Conservation (phyloP, 2,113 vertebrate genomes). For the Symphodus melops region DNA sequence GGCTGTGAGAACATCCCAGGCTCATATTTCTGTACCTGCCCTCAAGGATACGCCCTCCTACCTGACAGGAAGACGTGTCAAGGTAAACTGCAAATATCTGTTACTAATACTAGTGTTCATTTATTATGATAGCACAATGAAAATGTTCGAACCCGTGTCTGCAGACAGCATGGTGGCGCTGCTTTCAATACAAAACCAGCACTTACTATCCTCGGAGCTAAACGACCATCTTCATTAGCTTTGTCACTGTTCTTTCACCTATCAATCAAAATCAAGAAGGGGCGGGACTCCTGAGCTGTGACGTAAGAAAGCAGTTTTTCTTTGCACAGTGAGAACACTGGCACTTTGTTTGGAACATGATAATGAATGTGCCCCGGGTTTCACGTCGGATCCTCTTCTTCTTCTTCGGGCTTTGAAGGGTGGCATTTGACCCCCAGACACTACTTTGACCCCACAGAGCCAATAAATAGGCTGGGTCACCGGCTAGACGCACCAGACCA, state of each 20-base stretch:
- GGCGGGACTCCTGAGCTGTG: neutral
- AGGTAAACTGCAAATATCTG: slow-evolving; percentile 71
- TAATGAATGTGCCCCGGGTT: slow-evolving; percentile 9
- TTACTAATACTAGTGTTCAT: neutral
- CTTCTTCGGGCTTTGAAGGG: slow-evolving; percentile 36
- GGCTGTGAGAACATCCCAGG: slow-evolving; percentile 94
- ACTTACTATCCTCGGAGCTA: no score
- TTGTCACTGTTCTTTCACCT: no score
- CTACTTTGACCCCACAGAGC: slow-evolving; percentile 50
- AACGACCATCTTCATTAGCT: no score
- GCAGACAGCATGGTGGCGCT: no score
- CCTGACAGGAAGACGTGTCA: slow-evolving; percentile 90
- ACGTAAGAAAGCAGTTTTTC: neutral
- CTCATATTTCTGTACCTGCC: slow-evolving; percentile 96
- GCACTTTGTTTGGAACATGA: slow-evolving; percentile 17
- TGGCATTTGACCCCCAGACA: slow-evolving; percentile 60
- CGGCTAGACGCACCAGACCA: slow-evolving; percentile 33
- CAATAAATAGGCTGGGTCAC: slow-evolving; percentile 58
- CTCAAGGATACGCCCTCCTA: slow-evolving; percentile 88
- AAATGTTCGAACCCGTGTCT: no score
- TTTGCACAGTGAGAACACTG: neutral
- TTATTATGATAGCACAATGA: neutral
- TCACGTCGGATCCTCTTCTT: slow-evolving; percentile 12
- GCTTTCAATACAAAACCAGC: no score
- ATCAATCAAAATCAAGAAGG: no score